A percentile compares a stretch with the other conserved stretches of the same genome.
Conservation (phyloP, 2,797 vertebrate species). For the Halcyon chelicuti region DNA sequence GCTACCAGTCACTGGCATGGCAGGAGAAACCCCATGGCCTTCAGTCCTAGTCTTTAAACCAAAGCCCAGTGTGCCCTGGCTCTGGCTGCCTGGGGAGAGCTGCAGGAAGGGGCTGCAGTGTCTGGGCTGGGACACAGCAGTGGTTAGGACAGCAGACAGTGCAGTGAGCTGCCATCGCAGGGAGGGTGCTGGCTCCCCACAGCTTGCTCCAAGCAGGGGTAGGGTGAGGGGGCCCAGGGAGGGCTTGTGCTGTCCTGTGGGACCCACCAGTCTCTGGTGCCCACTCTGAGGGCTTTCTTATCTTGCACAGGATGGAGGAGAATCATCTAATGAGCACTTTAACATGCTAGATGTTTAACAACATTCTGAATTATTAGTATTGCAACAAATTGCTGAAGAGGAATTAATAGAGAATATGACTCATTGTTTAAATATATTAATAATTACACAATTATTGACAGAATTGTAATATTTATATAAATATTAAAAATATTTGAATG, state of each 20-base stretch:
- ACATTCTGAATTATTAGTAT: neutral
- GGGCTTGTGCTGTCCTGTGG: neutral
- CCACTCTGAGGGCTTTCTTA: neutral
- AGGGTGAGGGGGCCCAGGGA: too few relatives aligned
- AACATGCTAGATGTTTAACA: neutral
- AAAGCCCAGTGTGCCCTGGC: neutral
- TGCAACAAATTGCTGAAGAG: neutral
- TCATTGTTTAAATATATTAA: constrained; percentile 8
- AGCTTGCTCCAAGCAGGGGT: neutral
- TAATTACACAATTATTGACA: neutral
- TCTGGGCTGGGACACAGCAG: neutral
- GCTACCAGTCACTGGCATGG: neutral
- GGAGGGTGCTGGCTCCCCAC: neutral
- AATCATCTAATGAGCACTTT: neutral
- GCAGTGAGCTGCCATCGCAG: fast-evolving
- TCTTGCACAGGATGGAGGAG: neutral
- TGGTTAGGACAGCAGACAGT: fast-evolving
- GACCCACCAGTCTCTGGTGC: neutral
- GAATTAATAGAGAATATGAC: neutral
- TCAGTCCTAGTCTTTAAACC: neutral
- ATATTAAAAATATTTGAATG: neutral
- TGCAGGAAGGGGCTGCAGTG: too few relatives aligned
- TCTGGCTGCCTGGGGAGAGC: neutral
- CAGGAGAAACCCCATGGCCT: neutral
- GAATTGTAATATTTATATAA: neutral